Evolutionary conservation across 2,113 vertebrate species (phyloP), one percentile per base, ranked within the genome.

Genomic region (Nettapus auritus): DNA sequence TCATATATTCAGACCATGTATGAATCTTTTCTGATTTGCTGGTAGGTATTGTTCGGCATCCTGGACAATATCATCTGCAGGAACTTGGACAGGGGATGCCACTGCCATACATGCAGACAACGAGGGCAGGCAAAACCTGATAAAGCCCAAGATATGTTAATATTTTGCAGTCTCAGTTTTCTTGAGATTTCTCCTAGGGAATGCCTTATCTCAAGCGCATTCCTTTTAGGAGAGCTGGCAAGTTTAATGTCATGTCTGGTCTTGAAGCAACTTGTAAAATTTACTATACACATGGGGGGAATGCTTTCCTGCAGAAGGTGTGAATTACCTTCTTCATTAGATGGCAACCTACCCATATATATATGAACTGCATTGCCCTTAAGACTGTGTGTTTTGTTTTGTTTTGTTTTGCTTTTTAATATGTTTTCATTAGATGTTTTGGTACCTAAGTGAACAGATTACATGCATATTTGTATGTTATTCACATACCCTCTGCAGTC

Each of bases 401-500:
- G 34, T 6, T 63, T 12, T 52, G 6, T 52, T n/a, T 56, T 64
- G 59, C 46, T 44, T 77, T 42, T 66, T 66, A 78, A 3, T n/a
- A 20, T 40, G 18, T 71, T 92, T 73, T 8, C 5, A 1, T 74
- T 59, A 80, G 53, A 40, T 18, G 13, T 56, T 1, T 0, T 11
- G 17, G 53, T 71, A 85, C 33, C 44, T 42, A 66, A 73, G 19
- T 44, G n/a, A 89, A 52, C 18, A 26, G 36, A 74, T 91, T 62
- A 67, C 8, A 57, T 8, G 4, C 21, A 57, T 4, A 6, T 5
- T 56, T 53, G 29, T 56, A 38, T 93, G 82, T 85, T 57, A 76
- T 76, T 85, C 42, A 67, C 13, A 15, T 0, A 2, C 11, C 0
- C 1, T 40, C 38, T 86, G 12, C 29, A 60, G 18, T 48, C 34